These are phyloP conservation scores for Cirrhinus molitorella DNA, from an alignment of 2,797 vertebrate species.

Conservation along the genomic window DNA sequence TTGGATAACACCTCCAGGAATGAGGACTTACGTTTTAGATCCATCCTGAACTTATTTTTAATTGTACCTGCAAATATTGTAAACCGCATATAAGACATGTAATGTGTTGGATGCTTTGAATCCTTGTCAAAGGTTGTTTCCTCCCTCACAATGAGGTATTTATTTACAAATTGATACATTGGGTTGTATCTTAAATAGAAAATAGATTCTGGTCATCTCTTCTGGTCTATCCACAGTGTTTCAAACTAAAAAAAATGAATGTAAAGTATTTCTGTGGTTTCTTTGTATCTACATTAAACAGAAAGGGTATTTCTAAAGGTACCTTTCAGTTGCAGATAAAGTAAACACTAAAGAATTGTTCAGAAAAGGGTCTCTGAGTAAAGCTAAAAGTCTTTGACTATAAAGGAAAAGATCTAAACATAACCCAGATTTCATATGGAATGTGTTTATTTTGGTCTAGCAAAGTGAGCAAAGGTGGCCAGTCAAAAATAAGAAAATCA, in stretches of 20 bases:
- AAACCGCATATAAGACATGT: slow-evolving; percentile 61
- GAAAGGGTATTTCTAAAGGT: slow-evolving; percentile 8
- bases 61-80: not conserved
- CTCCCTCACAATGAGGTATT: slow-evolving; percentile 83
- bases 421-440: slow-evolving; percentile 19
- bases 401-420: slow-evolving; percentile 30
- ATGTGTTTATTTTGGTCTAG: slow-evolving; percentile 51
- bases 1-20: slow-evolving; percentile 15
- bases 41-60: not conserved
- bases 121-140: slow-evolving; percentile 74
- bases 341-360: not conserved
- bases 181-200: slow-evolving; percentile 67
- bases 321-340: not conserved
- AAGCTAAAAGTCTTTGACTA: not conserved
- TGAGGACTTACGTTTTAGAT: not conserved
- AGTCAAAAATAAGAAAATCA: slow-evolving; percentile 31
- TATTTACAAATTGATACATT: slow-evolving; percentile 73
- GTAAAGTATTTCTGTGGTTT: slow-evolving; percentile 61
- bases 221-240: slow-evolving; percentile 60
- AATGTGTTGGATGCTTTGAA: slow-evolving; percentile 68
- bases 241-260: slow-evolving; percentile 70
- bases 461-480: slow-evolving; percentile 15
- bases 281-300: slow-evolving; percentile 69
- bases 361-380: not conserved
- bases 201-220: slow-evolving; percentile 54